These are phyloP conservation scores for Paracyclopina nana DNA, from an alignment of 1,140 invertebrate genomes.

Conservation along the genomic window DNA sequence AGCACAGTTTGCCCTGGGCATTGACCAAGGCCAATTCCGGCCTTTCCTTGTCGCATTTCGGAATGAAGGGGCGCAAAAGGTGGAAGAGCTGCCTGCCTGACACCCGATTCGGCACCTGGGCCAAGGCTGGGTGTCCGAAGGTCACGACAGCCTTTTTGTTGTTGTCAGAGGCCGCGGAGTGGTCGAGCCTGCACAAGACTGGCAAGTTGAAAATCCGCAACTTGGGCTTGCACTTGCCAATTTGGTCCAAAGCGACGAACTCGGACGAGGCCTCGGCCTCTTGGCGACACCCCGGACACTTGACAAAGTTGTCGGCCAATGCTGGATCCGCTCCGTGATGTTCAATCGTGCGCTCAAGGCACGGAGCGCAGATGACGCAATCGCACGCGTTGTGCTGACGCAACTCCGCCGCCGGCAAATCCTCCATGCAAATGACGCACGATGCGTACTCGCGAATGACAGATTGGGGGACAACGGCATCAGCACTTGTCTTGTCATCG, in stretches of 20 bases:
- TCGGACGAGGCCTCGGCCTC: conserved; percentile 29
- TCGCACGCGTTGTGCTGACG: conserved; percentile 8
- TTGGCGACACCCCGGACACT: conserved; percentile 33
- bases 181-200: conserved; percentile 32
- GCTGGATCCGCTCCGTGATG: neutral
- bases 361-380: conserved; percentile 7
- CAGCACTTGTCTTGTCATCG: neutral
- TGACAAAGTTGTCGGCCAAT: conserved; percentile 22
- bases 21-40: neutral
- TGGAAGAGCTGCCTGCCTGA: conserved; percentile 32
- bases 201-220: conserved; percentile 33
- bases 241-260: conserved; percentile 27
- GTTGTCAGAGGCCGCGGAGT: conserved; percentile 27
- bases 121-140: conserved; percentile 36
- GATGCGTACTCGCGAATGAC: conserved; percentile 10
- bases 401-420: neutral
- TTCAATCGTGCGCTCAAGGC: conserved; percentile 9
- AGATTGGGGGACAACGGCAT: neutral
- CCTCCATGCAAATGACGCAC: conserved; percentile 13
- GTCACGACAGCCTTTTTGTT: conserved; percentile 31
- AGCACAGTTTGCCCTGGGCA: conserved; percentile 27
- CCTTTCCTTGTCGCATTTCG: neutral
- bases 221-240: conserved; percentile 24
- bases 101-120: conserved; percentile 35
- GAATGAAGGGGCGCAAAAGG: conserved; percentile 26